Base-by-base conservation (phyloP, 2,888 invertebrate genomes). In the Diarsia dahlii region DNA sequence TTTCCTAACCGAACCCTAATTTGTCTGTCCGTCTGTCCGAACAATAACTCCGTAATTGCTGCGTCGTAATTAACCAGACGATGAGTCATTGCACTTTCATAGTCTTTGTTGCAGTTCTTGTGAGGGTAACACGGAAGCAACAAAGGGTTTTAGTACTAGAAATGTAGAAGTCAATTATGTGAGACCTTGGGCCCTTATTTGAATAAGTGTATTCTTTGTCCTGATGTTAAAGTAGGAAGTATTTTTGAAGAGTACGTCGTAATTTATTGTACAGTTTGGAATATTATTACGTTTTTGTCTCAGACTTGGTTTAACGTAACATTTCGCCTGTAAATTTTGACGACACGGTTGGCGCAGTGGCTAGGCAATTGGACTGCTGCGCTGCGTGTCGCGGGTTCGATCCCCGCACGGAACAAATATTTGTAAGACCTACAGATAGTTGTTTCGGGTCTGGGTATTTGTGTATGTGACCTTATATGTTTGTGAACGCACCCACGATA, bases 11-110 rank as follows among this genome's bases (percentile, higher is more conserved):
- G 86, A 88, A 87, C 89, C 86, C 89, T 80, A 86, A 85, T 84
- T 78, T 81, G 89, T 89, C 83, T 87, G 88, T 88, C 88, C 80
- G 88, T 82, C 79, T 86, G 89, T 87, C 85, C 82, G 83, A 80
- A 88, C 87, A 88, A 87, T 87, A 87, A 85, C 81, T 86, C 71
- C 68, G 70, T 87, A 88, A 88, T 82, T 84, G 67, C 81, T 70
- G 84, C 82, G 83, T 72, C 80, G 83, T 82, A 88, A 88, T 88
- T 82, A 87, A 80, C 74, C 67, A 62, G 76, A 45, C 74, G 71
- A 68, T 89, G 89, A 89, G 81, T 89, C 89, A 89, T 52, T 85
- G 71, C 74, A 87, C 87, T 89, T 89, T 85, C 86, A 89, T 86
- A 84, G 73, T 80, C 89, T 89, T 89, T 89, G 88, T 88, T 83